Conservation (phyloP, 2,797 vertebrate genomes). For the Hylomyscus alleni region DNA sequence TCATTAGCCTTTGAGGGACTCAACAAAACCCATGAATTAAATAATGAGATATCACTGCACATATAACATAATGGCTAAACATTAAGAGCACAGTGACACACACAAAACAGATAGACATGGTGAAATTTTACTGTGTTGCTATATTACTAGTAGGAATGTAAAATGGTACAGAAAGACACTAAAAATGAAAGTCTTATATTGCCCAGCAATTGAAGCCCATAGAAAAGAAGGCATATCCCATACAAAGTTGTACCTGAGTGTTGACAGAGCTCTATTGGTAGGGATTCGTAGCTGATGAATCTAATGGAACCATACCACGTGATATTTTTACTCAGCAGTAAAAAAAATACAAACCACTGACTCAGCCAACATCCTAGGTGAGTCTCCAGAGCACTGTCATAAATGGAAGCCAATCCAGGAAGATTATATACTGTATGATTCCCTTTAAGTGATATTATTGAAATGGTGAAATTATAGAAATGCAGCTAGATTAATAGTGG, state of each 20-base stretch:
- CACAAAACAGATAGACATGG: neutral
- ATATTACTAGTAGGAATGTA: neutral
- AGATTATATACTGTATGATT: neutral
- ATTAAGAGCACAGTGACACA: neutral
- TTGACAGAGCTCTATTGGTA: neutral
- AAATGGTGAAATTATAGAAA: conserved; percentile 31
- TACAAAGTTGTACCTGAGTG: neutral
- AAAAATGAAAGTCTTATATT: neutral
- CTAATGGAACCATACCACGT: neutral
- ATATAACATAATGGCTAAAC: neutral
- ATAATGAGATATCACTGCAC: neutral
- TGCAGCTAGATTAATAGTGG: neutral
- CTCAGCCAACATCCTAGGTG: neutral
- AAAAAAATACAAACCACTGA: neutral
- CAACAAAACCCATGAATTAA: neutral
- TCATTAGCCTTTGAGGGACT: neutral
- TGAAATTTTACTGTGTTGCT: neutral
- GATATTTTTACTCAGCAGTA: neutral
- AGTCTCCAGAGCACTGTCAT: neutral
- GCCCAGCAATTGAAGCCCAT: neutral
- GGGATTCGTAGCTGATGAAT: neutral
- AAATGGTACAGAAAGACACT: neutral
- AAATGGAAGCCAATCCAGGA: neutral
- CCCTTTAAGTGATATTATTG: neutral
- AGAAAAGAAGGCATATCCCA: neutral